Conservation (phyloP, 2,888 invertebrate species). For the Netelia fuscicornis region DNA sequence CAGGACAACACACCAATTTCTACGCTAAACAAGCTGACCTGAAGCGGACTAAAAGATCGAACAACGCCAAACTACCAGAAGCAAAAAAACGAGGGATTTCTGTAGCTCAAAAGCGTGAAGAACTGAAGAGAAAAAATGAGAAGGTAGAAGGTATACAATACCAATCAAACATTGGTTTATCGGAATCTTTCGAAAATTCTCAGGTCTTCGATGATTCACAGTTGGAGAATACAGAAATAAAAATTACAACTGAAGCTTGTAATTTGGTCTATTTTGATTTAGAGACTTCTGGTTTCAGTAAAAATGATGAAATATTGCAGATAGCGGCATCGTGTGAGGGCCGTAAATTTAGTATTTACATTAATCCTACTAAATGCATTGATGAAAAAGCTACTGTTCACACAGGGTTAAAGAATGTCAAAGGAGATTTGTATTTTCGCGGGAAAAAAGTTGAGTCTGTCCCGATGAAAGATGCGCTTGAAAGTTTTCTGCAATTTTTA, state of each 20-base stretch:
- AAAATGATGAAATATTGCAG: constrained; percentile 45
- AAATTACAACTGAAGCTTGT: constrained; percentile 30
- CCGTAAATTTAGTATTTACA: constrained; percentile 35
- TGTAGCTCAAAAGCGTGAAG: constrained; percentile 14
- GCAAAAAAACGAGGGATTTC: constrained; percentile 36
- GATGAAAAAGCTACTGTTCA: too few species aligned
- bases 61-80: constrained; percentile 16
- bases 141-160: constrained; percentile 41
- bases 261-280: constrained; percentile 44
- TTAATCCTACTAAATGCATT: constrained; percentile 14
- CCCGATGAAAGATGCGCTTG: constrained; percentile 31
- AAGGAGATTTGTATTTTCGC: too few species aligned
- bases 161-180: constrained; percentile 41
- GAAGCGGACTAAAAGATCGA: constrained; percentile 12
- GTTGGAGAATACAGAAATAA: constrained; percentile 17
- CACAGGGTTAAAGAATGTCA: too few species aligned
- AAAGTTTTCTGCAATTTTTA: constrained; percentile 34
- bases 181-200: constrained; percentile 6
- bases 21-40: constrained; percentile 38
- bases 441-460: too few species aligned
- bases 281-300: constrained; percentile 39
- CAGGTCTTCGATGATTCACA: constrained; percentile 14
- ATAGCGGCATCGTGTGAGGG: constrained; percentile 51
- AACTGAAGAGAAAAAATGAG: constrained; percentile 36
- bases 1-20: constrained; percentile 52